A percentile compares a stretch with the other conserved stretches of the same genome.
phyloP scores from a whole-genome alignment of 2,797 vertebrate genomes.

The Capromys pilorides region DNA sequence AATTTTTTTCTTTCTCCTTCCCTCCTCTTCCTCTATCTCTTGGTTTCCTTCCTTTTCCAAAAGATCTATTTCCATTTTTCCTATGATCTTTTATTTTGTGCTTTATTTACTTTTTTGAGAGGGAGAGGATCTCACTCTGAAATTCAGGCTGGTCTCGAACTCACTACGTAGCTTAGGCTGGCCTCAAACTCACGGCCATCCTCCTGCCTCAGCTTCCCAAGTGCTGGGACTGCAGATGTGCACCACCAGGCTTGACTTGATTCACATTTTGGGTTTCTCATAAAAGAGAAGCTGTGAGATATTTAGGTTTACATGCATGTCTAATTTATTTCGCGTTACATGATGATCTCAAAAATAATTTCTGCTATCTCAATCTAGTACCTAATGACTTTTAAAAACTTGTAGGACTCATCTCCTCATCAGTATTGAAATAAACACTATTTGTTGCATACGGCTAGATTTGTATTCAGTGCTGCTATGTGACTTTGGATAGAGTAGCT shows the following conservation, averaged over 20 bases:
- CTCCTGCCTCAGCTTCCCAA: background rate
- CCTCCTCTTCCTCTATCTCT: background rate
- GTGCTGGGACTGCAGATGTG: background rate
- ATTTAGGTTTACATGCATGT: background rate
- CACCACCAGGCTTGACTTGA: background rate
- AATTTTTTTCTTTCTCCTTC: background rate
- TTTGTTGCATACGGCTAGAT: background rate
- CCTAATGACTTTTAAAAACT: constrained; percentile 20
- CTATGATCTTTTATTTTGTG: background rate
- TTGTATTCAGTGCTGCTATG: background rate
- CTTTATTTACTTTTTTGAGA: background rate
- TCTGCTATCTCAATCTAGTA: background rate
- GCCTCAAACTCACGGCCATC: background rate
- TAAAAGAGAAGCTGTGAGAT: background rate
- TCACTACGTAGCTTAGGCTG: background rate
- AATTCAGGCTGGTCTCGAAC: background rate
- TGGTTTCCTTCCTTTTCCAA: background rate
- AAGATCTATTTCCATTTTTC: background rate
- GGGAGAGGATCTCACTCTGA: background rate
- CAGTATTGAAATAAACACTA: background rate
- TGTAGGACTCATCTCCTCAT: background rate
- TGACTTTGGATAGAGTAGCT: background rate
- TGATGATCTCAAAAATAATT: constrained; percentile 10
- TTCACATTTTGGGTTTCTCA: background rate
- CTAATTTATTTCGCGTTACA: background rate